These are phyloP conservation scores for Therioaphis trifolii DNA, from an alignment of 2,888 invertebrate species.

Conservation along the genomic window DNA sequence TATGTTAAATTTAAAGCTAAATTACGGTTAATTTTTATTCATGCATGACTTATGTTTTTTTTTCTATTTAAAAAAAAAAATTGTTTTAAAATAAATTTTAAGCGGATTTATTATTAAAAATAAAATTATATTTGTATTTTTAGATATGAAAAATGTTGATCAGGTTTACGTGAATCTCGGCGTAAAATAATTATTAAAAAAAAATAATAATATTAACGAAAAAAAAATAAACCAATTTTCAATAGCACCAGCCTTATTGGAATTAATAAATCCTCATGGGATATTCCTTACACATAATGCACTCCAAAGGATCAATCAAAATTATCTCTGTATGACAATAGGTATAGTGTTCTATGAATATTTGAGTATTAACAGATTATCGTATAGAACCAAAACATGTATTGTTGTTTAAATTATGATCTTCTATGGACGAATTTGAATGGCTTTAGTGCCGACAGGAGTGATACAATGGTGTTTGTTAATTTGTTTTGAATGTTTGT, in stretches of 20 bases:
- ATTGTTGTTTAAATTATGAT: constrained; percentile 35
- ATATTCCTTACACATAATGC: constrained; percentile 6
- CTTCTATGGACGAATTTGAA: too few relatives aligned
- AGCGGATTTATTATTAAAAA: too few relatives aligned
- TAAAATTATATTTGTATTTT: too few relatives aligned
- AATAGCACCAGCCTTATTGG: not conserved
- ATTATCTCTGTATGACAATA: constrained; percentile 6
- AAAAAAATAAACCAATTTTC: not conserved
- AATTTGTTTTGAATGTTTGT: not conserved
- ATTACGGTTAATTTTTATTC: too few relatives aligned
- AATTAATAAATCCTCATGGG: not conserved
- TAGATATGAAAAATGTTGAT: too few relatives aligned
- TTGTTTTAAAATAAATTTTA: too few relatives aligned
- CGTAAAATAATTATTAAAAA: too few relatives aligned
- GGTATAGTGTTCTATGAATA: constrained; percentile 26
- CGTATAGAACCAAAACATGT: constrained; percentile 10
- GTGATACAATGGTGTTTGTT: constrained; percentile 17
- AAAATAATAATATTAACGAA: not conserved
- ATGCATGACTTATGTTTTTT: too few relatives aligned
- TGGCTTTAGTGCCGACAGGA: not conserved
- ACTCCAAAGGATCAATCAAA: constrained; percentile 36
- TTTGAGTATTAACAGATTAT: constrained; percentile 29
- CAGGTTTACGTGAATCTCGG: too few relatives aligned
- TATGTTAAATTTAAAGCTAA: too few relatives aligned
- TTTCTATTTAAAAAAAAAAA: too few relatives aligned